Evolutionary conservation across 2,888 invertebrate species (phyloP), one percentile per base, ranked within the genome.

Genomic region (Argynnis bischoffii): DNA sequence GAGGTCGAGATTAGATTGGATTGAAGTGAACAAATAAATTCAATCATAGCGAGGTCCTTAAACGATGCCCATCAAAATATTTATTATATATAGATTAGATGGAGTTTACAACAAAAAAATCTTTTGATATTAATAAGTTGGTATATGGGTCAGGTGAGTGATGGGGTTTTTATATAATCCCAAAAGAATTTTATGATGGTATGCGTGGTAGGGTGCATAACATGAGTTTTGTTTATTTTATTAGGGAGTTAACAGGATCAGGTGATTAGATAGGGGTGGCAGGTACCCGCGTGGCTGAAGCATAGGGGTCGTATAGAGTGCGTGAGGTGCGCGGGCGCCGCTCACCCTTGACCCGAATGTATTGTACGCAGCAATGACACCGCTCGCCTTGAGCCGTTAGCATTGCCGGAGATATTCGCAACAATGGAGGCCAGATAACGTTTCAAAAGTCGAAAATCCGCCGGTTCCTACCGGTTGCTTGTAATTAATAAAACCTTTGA

Each of bases 381-480:
- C 87, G 88, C 78, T 92, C 88, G 90, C 92, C 92, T 92, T 92
- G 92, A 91, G 91, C 86, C 86, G 90, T 86, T 90, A 90, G 89
- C 92, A 91, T 89, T 90, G 91, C 88, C 90, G 90, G 91, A 92
- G 92, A 92, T 92, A 92, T 92, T 91, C 87, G 92, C 92, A 92
- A 92, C 92, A 92, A 92, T 92, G 87, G 92, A 91, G 90, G 90
- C 90, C 90, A 92, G 92, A 92, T 92, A 92, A 90, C 89, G 83
- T 92, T 92, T 87, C 90, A 92, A 92, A 91, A 90, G 90, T 90
- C 84, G 86, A 92, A 91, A 90, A 92, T 90, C 85, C 87, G 86
- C 86, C 88, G 86, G 84, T 84, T 90, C 86, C 88, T 81, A 80
- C 84, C 85, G 86, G 81, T 79, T 82, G 81, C 78, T 82, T 80